Evolutionary conservation across 2,888 invertebrate species (phyloP), one percentile per base, ranked within the genome.

Genomic region (Agriopis aurantiaria): DNA sequence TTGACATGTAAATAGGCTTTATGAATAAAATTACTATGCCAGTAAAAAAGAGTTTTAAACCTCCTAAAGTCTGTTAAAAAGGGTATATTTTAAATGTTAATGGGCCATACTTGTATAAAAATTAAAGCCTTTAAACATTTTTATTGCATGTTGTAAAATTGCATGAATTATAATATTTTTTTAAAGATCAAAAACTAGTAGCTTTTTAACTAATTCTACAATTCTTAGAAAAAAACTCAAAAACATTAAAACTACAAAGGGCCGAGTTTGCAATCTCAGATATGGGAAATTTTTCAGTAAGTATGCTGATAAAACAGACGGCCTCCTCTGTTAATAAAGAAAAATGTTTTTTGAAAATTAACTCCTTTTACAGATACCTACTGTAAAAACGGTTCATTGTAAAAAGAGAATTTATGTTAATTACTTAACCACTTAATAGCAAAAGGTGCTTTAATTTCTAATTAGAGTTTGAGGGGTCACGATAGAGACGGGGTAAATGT

Each of bases 371-470:
- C 46, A 53, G 8, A 33, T 41, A 43, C n/a, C n/a, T n/a, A n/a
- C 53, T 59, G 46, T 49, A 51, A 60, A 56, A 69, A 52, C 10
- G 57, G 68, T 23, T 43, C 14, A 59, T 49, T 64, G 52, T 14
- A n/a, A 59, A 55, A 56, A 71, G 48, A 67, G 40, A 69, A 64
- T 71, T 69, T 71, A 75, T 75, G 71, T 65, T 75, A 70, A 75
- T 73, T 69, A 60, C 14, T 43, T 56, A 58, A 69, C 58, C 59
- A 41, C 52, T 66, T 64, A 71, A 66, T 68, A 60, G 49, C 49
- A 51, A 65, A 71, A 69, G 73, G 69, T 60, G 49, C 63, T 65
- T 57, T 46, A 65, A 67, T 71, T 69, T 66, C 57, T 66, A 57
- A 67, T 59, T 68, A 63, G 46, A 68, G 52, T 68, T 63, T 46